phyloP scores from a whole-genome alignment of 2,888 invertebrate genomes.

The Lamellibrachia satsuma region DNA sequence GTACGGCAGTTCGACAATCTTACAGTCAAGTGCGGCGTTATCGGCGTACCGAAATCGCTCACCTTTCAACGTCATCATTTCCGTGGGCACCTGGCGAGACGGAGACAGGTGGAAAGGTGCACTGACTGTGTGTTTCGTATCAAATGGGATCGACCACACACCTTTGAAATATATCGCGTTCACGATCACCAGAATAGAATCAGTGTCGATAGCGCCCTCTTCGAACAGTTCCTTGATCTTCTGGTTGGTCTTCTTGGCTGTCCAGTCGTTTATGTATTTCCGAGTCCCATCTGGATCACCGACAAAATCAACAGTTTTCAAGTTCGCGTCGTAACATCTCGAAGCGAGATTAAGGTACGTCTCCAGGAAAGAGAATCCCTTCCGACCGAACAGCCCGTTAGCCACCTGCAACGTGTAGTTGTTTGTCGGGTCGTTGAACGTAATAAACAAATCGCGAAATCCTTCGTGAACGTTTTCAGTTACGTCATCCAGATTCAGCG shows the following conservation, averaged over 20 bases:
- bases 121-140: not conserved
- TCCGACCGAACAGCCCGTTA: not conserved
- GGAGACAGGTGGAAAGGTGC: not conserved
- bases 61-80: conserved; percentile 76
- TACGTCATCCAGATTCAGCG: not conserved
- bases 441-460: not conserved
- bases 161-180: conserved; percentile 69
- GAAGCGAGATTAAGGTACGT: not conserved
- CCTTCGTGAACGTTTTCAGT: not conserved
- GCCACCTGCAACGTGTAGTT: not conserved
- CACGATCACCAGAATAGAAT: conserved; percentile 63
- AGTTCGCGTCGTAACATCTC: not conserved
- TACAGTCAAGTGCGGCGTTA: conserved; percentile 74
- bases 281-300: conserved; percentile 59
- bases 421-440: not conserved
- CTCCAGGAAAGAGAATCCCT: not conserved
- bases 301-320: conserved; percentile 39
- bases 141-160: conserved; percentile 69
- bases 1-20: conserved; percentile 80
- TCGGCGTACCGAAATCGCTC: conserved; percentile 71
- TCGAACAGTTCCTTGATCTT: conserved; percentile 82
- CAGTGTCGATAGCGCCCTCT: conserved; percentile 63
- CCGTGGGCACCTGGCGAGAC: not conserved
- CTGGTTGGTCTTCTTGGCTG: conserved; percentile 80
- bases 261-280: conserved; percentile 82